phyloP scores from a whole-genome alignment of 64 coral and sea anemone genomes.

The Acropora yongei region DNA sequence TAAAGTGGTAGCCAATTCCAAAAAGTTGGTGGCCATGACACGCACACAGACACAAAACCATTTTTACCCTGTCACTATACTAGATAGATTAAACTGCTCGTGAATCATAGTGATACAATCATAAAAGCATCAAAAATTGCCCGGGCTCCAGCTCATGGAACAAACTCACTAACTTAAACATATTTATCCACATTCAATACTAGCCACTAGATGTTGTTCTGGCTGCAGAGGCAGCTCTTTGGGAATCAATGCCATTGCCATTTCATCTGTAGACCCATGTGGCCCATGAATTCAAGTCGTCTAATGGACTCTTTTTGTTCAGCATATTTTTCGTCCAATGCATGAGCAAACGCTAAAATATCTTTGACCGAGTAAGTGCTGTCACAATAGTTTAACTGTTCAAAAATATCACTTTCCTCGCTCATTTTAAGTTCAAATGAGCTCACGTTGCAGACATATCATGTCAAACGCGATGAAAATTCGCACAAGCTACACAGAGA shows the following conservation, averaged over 20 bases:
- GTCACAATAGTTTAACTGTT: neutral
- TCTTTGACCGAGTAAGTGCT: conserved; percentile 12
- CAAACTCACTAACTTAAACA: no score
- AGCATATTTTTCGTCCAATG: conserved; percentile 22
- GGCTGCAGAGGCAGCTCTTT: conserved; percentile 30
- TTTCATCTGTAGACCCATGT: conserved; percentile 24
- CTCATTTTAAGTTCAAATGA: neutral
- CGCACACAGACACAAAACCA: no score
- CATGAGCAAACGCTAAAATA: conserved; percentile 24
- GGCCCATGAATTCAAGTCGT: conserved; percentile 27
- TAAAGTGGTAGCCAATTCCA: no score
- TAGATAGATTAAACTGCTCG: no score
- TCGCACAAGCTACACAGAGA: conserved; percentile 4
- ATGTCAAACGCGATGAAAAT: neutral
- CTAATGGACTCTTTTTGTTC: conserved; percentile 36
- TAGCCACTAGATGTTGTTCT: conserved; percentile 25
- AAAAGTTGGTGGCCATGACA: no score
- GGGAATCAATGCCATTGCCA: conserved; percentile 31
- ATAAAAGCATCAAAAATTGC: no score
- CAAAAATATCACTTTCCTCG: neutral
- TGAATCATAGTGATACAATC: no score
- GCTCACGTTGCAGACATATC: neutral
- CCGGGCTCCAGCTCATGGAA: no score
- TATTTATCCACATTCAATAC: no score
- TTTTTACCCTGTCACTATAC: no score